Conservation (phyloP, 2,888 invertebrate genomes). For the Amiota minor region DNA sequence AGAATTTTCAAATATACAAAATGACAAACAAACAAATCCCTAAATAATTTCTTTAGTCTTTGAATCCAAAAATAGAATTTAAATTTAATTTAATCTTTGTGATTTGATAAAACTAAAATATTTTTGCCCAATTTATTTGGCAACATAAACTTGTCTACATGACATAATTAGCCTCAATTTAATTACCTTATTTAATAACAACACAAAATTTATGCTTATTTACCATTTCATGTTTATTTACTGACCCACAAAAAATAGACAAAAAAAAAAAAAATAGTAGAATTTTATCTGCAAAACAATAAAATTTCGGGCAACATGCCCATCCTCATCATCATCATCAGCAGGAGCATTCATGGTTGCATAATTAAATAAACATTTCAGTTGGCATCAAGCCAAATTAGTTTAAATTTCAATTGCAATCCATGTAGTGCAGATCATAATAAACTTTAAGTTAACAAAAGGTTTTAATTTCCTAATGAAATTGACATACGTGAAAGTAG, state of each 20-base stretch:
- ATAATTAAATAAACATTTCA: conserved; percentile 17
- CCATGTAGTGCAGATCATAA: no score
- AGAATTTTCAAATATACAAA: conserved; percentile 3
- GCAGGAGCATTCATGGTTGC: no score
- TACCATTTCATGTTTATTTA: conserved; percentile 6
- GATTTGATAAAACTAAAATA: no score
- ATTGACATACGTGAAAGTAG: no score
- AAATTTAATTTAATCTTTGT: background rate
- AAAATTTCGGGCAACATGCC: conserved; percentile 14
- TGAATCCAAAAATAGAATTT: background rate
- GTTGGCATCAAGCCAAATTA: conserved; percentile 12
- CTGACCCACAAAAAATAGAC: background rate
- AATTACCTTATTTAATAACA: background rate
- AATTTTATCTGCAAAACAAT: conserved; percentile 1
- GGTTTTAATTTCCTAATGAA: no score
- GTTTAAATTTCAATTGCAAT: background rate
- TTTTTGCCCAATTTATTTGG: background rate
- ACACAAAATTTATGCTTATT: background rate
- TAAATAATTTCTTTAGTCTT: background rate
- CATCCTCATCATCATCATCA: background rate
- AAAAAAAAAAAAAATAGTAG: conserved; percentile 9
- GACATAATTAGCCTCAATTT: background rate
- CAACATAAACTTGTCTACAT: background rate
- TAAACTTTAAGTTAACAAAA: no score
- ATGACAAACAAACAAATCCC: conserved; percentile 14